Base-by-base conservation (phyloP, 1,140 invertebrate genomes). In the Calliphora vicina region DNA sequence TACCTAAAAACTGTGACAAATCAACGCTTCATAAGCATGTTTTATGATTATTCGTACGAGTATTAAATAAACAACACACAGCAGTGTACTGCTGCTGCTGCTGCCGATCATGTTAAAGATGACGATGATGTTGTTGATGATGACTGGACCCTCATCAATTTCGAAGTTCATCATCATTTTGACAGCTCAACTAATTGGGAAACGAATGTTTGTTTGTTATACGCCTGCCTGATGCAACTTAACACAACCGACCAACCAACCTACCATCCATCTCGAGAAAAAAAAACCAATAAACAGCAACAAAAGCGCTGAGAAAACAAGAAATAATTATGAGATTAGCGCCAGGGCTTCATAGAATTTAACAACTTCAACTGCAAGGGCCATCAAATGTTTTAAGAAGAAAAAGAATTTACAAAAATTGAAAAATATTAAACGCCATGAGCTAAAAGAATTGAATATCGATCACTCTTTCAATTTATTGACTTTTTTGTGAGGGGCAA, bases 111-210 rank as follows among this genome's bases (percentile, higher is more conserved):
- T 57, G n/a, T n/a, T n/a, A 57, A 57, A n/a, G 50, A 57, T 57
- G 15, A n/a, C 50, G 50, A 17, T 57, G 35, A 35, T 35, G 35
- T 57, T n/a, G 50, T 20, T 78, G 74, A 78, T 45, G 74, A 78
- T 78, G 74, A 78, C 35, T 78, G 35, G 42, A 89, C 88, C 88
- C 88, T 89, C 88, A 89, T 89, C 88, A 89, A 89, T 86, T 86
- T 87, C 87, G 87, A 86, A 88, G 88, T 88, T 89, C 88, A 89
- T 89, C 88, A 88, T 89, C 88, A 89, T 89, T 89, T 84, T 89
- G 88, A 89, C 88, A 89, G 88, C 88, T 87, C 87, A 89, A 87
- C 88, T 89, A 89, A 88, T 88, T 88, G 87, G 87, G 86, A 89
- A 88, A 88, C 86, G 87, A 87, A 86, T 61, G 61, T 67, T 67